phyloP scores from a whole-genome alignment of 2,888 invertebrate genomes.

The Entomobrya proxima region DNA sequence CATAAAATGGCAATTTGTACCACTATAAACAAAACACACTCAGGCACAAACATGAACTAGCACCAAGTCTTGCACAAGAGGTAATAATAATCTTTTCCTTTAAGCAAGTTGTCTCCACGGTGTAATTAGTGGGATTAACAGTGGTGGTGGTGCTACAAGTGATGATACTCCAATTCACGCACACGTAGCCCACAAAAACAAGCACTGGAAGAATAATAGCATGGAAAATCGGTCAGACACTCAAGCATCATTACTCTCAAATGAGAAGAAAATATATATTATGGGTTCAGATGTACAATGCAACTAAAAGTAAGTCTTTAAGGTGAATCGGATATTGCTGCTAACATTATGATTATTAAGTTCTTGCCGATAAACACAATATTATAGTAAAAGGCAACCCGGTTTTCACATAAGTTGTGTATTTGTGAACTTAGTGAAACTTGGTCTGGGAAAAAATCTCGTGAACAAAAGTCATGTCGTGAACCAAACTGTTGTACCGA shows the following conservation, averaged over 20 bases:
- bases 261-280: not conserved
- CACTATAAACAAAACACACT: too few species aligned
- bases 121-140: constrained; percentile 58
- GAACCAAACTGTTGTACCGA: too few species aligned
- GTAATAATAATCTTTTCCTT: constrained; percentile 37
- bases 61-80: not conserved
- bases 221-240: constrained; percentile 38
- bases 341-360: not conserved
- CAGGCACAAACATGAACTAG: not conserved
- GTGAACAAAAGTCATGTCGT: too few species aligned
- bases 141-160: not conserved
- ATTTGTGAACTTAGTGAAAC: too few species aligned
- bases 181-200: not conserved
- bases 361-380: constrained; percentile 1
- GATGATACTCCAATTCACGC: not conserved
- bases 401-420: too few species aligned
- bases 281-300: too few species aligned
- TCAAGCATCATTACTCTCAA: constrained; percentile 3
- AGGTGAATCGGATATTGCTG: not conserved
- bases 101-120: constrained; percentile 40
- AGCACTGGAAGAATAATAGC: constrained; percentile 39
- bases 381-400: not conserved
- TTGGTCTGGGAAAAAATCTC: too few species aligned
- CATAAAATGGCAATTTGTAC: not conserved
- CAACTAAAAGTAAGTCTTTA: not conserved